These are phyloP conservation scores for Celastrina argiolus DNA, from an alignment of 2,888 invertebrate genomes.

Conservation along the genomic window DNA sequence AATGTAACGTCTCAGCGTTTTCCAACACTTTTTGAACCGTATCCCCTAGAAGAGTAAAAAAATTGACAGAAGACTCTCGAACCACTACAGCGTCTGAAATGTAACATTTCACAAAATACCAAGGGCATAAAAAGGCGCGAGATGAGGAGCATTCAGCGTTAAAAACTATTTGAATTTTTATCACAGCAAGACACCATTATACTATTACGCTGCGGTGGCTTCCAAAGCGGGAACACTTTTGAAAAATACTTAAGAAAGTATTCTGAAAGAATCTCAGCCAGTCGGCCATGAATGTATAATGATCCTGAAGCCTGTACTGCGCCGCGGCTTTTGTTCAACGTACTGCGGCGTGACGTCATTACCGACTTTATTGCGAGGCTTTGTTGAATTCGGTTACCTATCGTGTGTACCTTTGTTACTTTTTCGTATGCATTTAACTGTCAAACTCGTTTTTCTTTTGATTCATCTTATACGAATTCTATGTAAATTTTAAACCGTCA, in stretches of 20 bases:
- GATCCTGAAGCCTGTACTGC: slow-evolving; percentile 56
- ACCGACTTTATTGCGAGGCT: background rate
- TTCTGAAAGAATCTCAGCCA: slow-evolving; percentile 56
- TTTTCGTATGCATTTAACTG: background rate
- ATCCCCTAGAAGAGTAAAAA: background rate
- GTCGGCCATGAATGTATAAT: slow-evolving; percentile 72
- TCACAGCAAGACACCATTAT: slow-evolving; percentile 53
- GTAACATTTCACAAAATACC: background rate
- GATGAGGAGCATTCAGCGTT: background rate
- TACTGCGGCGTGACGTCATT: slow-evolving; percentile 24
- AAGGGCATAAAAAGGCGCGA: background rate
- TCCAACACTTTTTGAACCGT: background rate
- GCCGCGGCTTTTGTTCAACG: slow-evolving; percentile 38
- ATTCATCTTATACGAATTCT: background rate
- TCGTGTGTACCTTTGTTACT: background rate
- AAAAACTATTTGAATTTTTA: slow-evolving; percentile 22
- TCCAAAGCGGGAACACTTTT: slow-evolving; percentile 55
- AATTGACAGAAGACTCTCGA: background rate
- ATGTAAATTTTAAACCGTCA: background rate
- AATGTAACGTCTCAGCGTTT: background rate
- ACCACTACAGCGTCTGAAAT: background rate
- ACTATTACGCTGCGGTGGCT: slow-evolving; percentile 66
- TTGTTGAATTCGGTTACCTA: background rate
- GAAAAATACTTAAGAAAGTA: slow-evolving; percentile 54
- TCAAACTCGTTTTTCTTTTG: background rate